Evolutionary conservation across 2,888 invertebrate species (phyloP).

Genomic region (Drosophila limbata): DNA sequence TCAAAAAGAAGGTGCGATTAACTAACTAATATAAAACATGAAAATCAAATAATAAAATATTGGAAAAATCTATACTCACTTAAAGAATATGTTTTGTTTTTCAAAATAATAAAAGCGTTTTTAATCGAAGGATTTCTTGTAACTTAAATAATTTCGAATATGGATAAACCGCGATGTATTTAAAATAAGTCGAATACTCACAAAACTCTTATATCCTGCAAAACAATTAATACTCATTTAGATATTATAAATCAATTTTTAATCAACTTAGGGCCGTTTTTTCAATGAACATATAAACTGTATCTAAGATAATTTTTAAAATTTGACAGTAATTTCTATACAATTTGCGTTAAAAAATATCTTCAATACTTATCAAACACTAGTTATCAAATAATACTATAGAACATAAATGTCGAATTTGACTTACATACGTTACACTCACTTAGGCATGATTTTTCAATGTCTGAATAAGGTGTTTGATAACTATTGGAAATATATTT

Average conservation of each 20-base stretch:
- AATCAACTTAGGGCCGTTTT: too few relatives aligned
- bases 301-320: too few relatives aligned
- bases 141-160: neutral
- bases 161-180: neutral
- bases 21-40: neutral
- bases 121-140: neutral
- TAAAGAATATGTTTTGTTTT: neutral
- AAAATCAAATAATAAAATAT: slow-evolving; percentile 1
- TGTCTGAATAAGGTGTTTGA: too few relatives aligned
- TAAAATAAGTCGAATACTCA: neutral
- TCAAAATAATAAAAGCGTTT: neutral
- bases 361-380: too few relatives aligned
- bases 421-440: too few relatives aligned
- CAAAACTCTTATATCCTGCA: neutral
- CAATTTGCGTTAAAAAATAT: too few relatives aligned
- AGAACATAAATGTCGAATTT: too few relatives aligned
- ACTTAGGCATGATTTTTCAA: too few relatives aligned
- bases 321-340: too few relatives aligned
- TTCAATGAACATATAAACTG: too few relatives aligned
- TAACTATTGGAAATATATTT: too few relatives aligned
- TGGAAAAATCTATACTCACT: neutral
- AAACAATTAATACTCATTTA: neutral
- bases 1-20: slow-evolving; percentile 39
- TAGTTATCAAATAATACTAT: too few relatives aligned
- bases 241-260: neutral